These are phyloP conservation scores for Microcebus jonahi DNA, from an alignment of 2,113 vertebrate species.

Conservation along the genomic window DNA sequence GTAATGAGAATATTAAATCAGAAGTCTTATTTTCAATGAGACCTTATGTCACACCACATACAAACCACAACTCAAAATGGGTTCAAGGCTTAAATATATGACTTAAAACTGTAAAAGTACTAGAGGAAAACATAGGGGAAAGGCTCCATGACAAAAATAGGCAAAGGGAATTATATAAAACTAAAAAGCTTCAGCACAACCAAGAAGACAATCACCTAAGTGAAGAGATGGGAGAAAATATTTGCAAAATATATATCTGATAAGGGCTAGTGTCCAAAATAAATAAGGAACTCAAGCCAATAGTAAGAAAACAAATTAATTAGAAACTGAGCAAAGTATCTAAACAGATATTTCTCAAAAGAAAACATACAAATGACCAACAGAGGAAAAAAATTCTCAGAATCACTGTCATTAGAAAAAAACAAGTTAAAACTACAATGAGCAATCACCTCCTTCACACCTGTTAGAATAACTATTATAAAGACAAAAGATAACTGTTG, in stretches of 20 bases:
- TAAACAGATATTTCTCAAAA: background rate
- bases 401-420: background rate
- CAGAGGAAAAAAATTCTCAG: background rate
- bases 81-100: background rate
- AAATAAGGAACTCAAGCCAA: background rate
- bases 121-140: background rate
- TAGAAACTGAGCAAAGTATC: background rate
- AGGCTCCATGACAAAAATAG: background rate
- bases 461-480: background rate
- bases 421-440: background rate
- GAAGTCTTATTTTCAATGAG: background rate
- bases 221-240: background rate
- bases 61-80: background rate
- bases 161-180: background rate
- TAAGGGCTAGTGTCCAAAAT: background rate
- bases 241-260: background rate
- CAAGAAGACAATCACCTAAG: background rate
- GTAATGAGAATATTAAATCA: background rate
- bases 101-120: background rate
- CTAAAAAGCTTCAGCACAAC: background rate
- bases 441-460: background rate
- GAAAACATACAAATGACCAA: background rate
- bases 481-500: background rate
- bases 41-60: background rate
- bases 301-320: background rate